phyloP scores from a whole-genome alignment of 2,113 vertebrate species.

The Nesoenas mayeri region DNA sequence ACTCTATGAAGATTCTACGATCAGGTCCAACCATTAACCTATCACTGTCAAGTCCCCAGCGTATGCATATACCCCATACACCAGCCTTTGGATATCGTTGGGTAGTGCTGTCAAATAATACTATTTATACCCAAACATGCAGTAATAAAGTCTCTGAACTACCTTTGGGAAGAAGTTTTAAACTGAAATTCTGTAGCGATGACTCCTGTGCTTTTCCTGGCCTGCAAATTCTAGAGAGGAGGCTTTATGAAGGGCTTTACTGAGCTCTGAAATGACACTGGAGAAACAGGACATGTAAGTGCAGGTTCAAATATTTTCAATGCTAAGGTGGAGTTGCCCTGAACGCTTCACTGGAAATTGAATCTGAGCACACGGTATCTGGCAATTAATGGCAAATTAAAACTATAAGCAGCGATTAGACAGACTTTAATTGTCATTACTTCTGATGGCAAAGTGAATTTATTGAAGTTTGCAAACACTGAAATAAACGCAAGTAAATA shows the following conservation, averaged over 20 bases:
- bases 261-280: background rate
- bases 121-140: background rate
- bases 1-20: too few relatives aligned
- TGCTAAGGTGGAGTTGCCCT: background rate
- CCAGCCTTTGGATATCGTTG: background rate
- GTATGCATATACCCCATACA: background rate
- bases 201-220: background rate
- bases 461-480: background rate
- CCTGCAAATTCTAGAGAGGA: background rate
- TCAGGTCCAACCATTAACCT: too few relatives aligned
- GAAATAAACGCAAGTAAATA: background rate
- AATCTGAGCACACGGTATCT: background rate
- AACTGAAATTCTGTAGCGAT: background rate
- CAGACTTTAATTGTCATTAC: background rate
- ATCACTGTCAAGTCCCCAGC: too few relatives aligned
- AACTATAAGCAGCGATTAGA: background rate
- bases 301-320: background rate
- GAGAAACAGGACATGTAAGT: background rate
- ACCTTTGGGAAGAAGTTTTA: background rate
- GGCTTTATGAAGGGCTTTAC: background rate
- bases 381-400: constrained; percentile 7
- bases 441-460: background rate
- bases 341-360: background rate
- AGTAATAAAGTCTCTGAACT: background rate
- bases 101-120: background rate